Conservation (phyloP, 2,797 vertebrate species). For the Aldrovandia affinis region DNA sequence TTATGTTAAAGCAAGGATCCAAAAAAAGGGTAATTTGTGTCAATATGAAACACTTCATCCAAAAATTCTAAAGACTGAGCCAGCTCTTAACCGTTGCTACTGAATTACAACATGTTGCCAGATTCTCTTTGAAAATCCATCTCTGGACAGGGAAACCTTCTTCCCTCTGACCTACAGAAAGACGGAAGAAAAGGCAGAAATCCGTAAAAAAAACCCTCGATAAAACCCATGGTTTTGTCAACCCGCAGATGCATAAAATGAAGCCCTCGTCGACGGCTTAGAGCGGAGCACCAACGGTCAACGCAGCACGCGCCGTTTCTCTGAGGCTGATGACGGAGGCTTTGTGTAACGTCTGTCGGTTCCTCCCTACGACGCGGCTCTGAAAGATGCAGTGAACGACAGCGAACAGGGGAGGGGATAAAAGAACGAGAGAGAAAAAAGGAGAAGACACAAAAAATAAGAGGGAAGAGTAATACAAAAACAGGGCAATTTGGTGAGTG, state of each 20-base stretch:
- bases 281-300: neutral
- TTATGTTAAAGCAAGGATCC: neutral
- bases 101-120: neutral
- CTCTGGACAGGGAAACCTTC: neutral
- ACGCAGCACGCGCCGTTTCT: neutral
- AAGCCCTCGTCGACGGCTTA: neutral
- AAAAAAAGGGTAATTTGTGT: neutral
- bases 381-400: neutral
- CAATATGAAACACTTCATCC: neutral
- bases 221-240: neutral
- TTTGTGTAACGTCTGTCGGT: neutral
- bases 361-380: neutral
- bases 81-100: neutral
- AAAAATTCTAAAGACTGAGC: neutral
- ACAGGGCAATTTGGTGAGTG: neutral
- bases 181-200: neutral
- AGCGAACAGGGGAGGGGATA: slow-evolving; percentile 8
- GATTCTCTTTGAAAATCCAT: neutral
- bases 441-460: neutral
- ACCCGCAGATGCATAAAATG: neutral
- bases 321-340: neutral
- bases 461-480: neutral
- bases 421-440: neutral
- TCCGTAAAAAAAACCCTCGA: neutral
- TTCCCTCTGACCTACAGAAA: neutral